Evolutionary conservation across 2,113 vertebrate genomes (phyloP), one percentile per base, ranked within the genome.

Genomic region (Gymnobelideus leadbeateri): DNA sequence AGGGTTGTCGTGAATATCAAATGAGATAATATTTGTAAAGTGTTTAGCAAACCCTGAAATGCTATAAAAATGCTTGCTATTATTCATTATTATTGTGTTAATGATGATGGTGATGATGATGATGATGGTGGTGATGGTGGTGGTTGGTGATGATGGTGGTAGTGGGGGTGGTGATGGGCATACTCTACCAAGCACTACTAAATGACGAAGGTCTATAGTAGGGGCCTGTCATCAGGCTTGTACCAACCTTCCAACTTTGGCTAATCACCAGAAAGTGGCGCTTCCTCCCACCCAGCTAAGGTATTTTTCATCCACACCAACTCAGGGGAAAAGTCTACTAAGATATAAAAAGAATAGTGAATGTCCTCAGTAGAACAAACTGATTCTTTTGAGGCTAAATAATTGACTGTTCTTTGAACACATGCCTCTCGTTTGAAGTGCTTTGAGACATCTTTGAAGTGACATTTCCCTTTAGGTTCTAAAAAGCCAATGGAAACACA

Each of bases 361-460:
- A 19, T 43, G n/a, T 84, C 7, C 68, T 43, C 68, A 84, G 68
- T 84, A 43, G 68, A 84, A 84, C 37, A 84, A 84, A 84, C 68
- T 19, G 37, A n/a, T 84, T 8, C 68, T 84, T 84, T 84, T 84
- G 68, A 84, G 16, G 19, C 68, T 84, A 84, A 77, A 77, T n/a
- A 77, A 84, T 43, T 43, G 68, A 23, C n/a, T 84, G 19, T 43
- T 84, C 95, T 94, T 94, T 28, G 91, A 92, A 94, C 8, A 0
- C 25, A 28, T 0, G 0, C 52, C 12, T 93, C 37, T 93, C 77
- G 2, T 10, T 89, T 21, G 94, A 90, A 91, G 90, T 91, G 89
- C 94, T 31, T 91, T 26, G 51, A 50, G 89, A 43, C 26, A 50
- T 51, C 93, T 98, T 92, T 94, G 95, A 97, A 97, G 96, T 92